Percentiles rank a stretch among this genome's conserved stretches.
These are phyloP conservation scores for Phocoena phocoena DNA, from an alignment of 2,113 vertebrate species.

Conservation along the genomic window DNA sequence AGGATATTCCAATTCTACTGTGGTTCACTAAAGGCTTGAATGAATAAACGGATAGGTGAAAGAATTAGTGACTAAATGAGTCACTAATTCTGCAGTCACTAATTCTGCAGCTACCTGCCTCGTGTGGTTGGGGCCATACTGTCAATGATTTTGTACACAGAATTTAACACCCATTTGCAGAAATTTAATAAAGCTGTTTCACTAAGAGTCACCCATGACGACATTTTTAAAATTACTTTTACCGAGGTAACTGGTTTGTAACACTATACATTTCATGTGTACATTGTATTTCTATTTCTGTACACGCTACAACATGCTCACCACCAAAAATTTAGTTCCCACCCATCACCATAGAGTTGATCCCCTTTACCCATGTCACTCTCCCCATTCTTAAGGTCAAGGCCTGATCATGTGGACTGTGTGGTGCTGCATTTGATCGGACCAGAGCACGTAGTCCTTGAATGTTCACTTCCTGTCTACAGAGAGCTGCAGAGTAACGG, in stretches of 20 bases:
- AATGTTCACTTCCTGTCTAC: background rate
- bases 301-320: background rate
- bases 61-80: background rate
- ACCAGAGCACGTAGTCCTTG: background rate
- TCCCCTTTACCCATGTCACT: background rate
- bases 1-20: background rate
- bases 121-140: background rate
- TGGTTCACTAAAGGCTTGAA: background rate
- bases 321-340: background rate
- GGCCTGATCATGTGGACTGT: background rate
- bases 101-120: background rate
- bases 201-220: background rate
- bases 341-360: background rate
- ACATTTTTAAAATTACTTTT: background rate
- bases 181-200: background rate
- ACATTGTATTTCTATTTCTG: background rate
- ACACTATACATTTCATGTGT: background rate
- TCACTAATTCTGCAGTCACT: background rate
- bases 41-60: background rate
- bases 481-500: background rate
- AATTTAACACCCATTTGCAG: background rate
- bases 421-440: background rate
- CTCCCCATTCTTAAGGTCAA: background rate
- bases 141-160: background rate
- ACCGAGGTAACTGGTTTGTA: background rate